A percentile compares a stretch with the other conserved stretches of the same genome.
These are phyloP conservation scores for Thermophis baileyi DNA, from an alignment of 2,113 vertebrate genomes.

Conservation along the genomic window DNA sequence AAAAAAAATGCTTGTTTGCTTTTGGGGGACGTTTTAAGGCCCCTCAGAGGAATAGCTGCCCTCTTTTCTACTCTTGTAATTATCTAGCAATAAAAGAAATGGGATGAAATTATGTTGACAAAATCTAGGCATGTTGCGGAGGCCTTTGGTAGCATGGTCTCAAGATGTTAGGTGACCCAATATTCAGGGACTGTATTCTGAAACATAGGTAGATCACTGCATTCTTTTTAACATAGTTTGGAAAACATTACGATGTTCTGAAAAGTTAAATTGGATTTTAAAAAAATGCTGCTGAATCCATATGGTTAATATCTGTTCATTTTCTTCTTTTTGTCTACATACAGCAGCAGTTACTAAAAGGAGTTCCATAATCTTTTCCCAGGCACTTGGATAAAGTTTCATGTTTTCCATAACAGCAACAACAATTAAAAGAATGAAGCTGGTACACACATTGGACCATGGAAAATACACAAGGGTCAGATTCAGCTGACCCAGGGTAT, in stretches of 20 bases:
- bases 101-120: background rate
- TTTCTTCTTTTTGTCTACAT: background rate
- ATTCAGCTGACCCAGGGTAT: slow-evolving; percentile 44
- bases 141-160: background rate
- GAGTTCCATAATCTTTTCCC: slow-evolving; percentile 15
- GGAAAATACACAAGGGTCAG: slow-evolving; percentile 35
- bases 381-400: slow-evolving; percentile 29
- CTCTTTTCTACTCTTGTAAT: background rate
- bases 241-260: background rate
- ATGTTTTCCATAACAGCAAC: background rate
- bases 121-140: background rate
- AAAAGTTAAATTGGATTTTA: background rate
- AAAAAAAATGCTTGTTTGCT: background rate
- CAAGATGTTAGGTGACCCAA: background rate
- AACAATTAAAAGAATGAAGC: slow-evolving; percentile 37
- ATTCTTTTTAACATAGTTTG: background rate
- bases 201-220: background rate
- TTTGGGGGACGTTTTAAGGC: background rate
- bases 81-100: background rate
- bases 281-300: background rate
- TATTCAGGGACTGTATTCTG: background rate
- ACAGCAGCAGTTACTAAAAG: background rate
- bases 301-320: slow-evolving; percentile 3
- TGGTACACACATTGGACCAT: background rate
- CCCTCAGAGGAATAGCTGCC: background rate